Base-by-base conservation (phyloP, 2,888 invertebrate species). In the Protophormia terraenovae region DNA sequence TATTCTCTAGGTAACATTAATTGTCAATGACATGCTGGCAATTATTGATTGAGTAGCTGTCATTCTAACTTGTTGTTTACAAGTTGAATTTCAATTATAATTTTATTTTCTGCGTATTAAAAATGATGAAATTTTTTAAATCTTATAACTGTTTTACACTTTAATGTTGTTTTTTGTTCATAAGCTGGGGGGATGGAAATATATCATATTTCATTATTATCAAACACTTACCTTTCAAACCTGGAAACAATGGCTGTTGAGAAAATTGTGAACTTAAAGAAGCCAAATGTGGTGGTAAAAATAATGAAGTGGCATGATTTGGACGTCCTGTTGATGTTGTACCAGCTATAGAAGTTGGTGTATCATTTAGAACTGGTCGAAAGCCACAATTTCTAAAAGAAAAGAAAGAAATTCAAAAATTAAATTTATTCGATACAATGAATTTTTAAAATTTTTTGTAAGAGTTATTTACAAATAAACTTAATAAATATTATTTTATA, bases 181-280 rank as follows among this genome's bases (percentile, higher is more conserved):
- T 19, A 47, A 24, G 8, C 22, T 2, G 35, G 35, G 62, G 66
- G 1, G 14, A n/a, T 72, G 35, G 29, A 22, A 35, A 29, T n/a
- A 78, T 73, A 84, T 84, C 73, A 32, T 55, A 69, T 84, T 81
- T 55, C 76, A 67, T 16, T 53, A 12, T 32, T 19, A n/a, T 19
- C 35, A 50, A 3, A 69, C 71, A 89, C 90, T 93, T 93, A 96
- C 96, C 96, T 96, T 97, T 97, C 84, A 97, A 93, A 77, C 94
- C 94, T 73, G 96, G 95, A 93, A 97, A 97, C 88, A 97, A 94
- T 7, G 97, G 97, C 88, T 97, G 97, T 88, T 97, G 97, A 72
- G 95, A 94, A 93, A 97, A 95, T 93, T 95, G 95, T 89, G 97
- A 95, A 69, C 96, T 93, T 86, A 95, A 93, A 1, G 96, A 95